Evolutionary conservation across 2,888 invertebrate genomes (phyloP).

Genomic region (Agrochola litura): DNA sequence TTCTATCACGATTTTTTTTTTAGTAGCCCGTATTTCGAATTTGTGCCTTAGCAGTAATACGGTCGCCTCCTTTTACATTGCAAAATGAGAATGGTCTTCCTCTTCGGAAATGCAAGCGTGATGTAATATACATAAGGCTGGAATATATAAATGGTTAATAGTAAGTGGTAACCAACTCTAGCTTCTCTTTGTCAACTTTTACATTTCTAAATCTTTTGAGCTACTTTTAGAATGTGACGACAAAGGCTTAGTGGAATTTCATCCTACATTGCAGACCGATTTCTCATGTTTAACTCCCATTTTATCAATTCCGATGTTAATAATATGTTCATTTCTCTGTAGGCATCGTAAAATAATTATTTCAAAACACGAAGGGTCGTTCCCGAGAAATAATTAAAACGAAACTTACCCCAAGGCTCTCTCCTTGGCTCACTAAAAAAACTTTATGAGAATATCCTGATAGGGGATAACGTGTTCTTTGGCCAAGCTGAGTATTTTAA

Average conservation of each 20-base stretch:
- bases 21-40: background rate
- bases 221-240: slow-evolving; percentile 28
- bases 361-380: slow-evolving; percentile 22
- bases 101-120: background rate
- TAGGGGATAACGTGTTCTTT: slow-evolving; percentile 4
- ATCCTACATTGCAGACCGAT: background rate
- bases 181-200: slow-evolving; percentile 27
- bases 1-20: background rate
- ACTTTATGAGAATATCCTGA: background rate
- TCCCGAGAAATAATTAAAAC: slow-evolving; percentile 33
- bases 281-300: background rate
- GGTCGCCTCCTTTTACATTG: background rate
- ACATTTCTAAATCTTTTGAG: slow-evolving; percentile 30
- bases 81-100: background rate
- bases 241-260: slow-evolving; percentile 9
- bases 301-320: background rate
- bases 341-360: slow-evolving; percentile 30
- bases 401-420: slow-evolving; percentile 26
- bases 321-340: background rate
- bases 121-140: background rate
- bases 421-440: slow-evolving; percentile 4
- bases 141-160: background rate
- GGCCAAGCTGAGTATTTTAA: background rate
- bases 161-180: background rate
- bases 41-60: background rate